Evolutionary conservation across 30 jellyfish, hydroid and myxozoan species (phyloP).

Genomic region (Morbakka virulenta): DNA sequence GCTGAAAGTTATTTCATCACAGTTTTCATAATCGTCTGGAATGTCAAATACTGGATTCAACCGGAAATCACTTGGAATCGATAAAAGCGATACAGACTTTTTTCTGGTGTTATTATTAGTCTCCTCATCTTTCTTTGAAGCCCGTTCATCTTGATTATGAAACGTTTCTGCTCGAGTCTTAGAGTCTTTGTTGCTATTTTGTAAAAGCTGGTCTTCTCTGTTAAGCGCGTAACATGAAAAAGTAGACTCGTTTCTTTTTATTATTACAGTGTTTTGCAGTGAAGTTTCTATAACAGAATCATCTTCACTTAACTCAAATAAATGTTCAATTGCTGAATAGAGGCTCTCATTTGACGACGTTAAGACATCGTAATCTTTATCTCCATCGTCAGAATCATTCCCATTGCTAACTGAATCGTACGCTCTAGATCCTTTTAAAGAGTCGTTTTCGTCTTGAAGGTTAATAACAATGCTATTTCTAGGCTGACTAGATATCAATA

Average conservation of each 20-base stretch:
- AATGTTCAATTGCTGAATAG: background rate
- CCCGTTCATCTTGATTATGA: background rate
- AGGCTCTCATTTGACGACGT: background rate
- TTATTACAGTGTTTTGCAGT: background rate
- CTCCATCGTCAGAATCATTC: background rate
- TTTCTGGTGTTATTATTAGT: background rate
- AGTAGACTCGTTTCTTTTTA: background rate
- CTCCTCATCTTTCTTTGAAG: background rate
- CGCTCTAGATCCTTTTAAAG: background rate
- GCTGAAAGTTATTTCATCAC: background rate
- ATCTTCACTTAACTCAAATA: background rate
- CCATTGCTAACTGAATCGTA: background rate
- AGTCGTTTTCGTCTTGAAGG: background rate
- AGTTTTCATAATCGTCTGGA: background rate
- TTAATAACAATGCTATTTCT: background rate
- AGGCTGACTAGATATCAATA: background rate
- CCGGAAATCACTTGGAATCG: background rate
- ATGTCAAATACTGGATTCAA: background rate
- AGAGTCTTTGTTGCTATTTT: background rate
- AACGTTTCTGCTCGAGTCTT: background rate
- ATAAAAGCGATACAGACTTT: background rate
- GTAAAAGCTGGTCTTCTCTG: no score
- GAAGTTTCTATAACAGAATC: background rate
- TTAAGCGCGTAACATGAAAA: background rate
- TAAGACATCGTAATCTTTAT: background rate